Base-by-base conservation (phyloP, 2,888 invertebrate species). In the Acanthoscelides obtectus region DNA sequence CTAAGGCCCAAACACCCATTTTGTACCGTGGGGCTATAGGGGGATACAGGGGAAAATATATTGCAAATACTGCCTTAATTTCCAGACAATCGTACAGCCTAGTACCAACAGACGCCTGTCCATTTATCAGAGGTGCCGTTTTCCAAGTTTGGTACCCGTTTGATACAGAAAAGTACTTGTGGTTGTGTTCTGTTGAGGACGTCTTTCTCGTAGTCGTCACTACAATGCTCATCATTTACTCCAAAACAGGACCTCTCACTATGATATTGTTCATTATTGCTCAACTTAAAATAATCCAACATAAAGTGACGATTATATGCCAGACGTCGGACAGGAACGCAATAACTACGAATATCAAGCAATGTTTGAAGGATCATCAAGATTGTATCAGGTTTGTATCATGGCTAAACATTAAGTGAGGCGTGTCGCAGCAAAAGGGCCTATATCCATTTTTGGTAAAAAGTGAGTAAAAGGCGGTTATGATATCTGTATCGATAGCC, bases 121-220 rank as follows among this genome's bases (percentile, higher is more conserved):
- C 70, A 0, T 12, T 71, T 8, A 64, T 67, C 2, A 72, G 68
- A 45, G 71, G 72, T n/a, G 21, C 64, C 20, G 64, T 70, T n/a
- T 74, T 69, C 45, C 71, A 74, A 63, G 63, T 72, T 2, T 72
- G 72, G 74, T 70, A 72, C 65, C 71, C 72, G 0, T 74, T 72
- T 66, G 69, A 69, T n/a, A 68, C 67, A 0, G 66, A 67, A 8
- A 67, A 74, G 3, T 69, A 71, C 66, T 17, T 22, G 8, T 74
- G 74, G 74, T 22, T 74, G 25, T 65, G 68, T 5, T 25, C 64
- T 6, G 1, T 45, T 4, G 1, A 45, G 1, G 45, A 45, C 45
- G 17, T 17, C 17, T 45, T 45, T 12, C 1, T 45, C 17, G 45
- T 45, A 3, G 45, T 45, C 8, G 17, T 3, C 17, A 12, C 8